A percentile compares a stretch with the other conserved stretches of the same genome.
phyloP scores from a whole-genome alignment of 92 coral and sea anemone species.

The Anthopleura xanthogrammica region DNA sequence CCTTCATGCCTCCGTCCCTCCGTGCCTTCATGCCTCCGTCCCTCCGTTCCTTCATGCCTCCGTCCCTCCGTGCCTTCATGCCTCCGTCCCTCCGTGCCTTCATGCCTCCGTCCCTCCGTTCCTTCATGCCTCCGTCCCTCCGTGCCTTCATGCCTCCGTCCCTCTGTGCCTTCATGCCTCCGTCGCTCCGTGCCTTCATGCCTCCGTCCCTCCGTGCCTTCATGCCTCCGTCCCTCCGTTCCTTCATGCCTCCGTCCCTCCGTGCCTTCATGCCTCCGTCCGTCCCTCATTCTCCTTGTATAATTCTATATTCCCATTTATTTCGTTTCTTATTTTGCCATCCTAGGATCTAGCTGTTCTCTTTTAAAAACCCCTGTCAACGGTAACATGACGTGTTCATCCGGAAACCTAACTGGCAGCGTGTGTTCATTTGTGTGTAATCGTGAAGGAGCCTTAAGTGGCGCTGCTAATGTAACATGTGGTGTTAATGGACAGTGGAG shows the following conservation, averaged over 20 bases:
- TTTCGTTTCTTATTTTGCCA: not conserved
- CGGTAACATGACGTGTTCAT: conserved; percentile 1
- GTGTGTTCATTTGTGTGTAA: not conserved
- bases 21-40: too few species aligned
- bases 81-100: too few species aligned
- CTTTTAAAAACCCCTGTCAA: not conserved
- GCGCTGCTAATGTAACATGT: not conserved
- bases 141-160: too few species aligned
- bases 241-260: too few species aligned
- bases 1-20: too few species aligned
- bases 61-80: too few species aligned
- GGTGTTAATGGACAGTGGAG: not conserved
- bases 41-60: not conserved
- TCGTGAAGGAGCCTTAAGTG: not conserved
- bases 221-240: not conserved
- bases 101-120: too few species aligned
- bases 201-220: too few species aligned
- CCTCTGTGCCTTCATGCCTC: too few species aligned
- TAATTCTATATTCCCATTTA: not conserved
- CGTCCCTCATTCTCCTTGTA: not conserved
- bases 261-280: too few species aligned
- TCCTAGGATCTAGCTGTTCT: not conserved
- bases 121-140: too few species aligned
- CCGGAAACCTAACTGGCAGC: not conserved
- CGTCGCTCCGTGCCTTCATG: too few species aligned